Conservation (phyloP, 64 coral and sea anemone species). For the Porites lutea region DNA sequence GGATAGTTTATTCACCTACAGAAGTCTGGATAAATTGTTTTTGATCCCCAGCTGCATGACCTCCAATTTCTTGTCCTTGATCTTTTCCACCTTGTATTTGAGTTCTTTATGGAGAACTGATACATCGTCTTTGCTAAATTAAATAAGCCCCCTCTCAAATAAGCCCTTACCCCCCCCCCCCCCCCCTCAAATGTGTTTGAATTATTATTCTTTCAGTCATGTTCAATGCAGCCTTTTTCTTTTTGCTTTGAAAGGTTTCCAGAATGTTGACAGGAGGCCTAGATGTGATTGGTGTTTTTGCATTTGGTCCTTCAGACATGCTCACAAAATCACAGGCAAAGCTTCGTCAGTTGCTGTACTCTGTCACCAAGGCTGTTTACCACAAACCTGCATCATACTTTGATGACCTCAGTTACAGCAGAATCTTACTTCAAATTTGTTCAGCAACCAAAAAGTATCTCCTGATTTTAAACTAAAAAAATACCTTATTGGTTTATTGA, state of each 20-base stretch:
- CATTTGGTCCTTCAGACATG: constrained; percentile 72
- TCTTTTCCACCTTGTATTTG: no score
- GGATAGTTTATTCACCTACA: no score
- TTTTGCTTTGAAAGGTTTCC: constrained; percentile 43
- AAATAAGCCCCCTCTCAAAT: no score
- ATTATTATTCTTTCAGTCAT: no score
- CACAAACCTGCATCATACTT: constrained; percentile 57
- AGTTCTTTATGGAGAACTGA: no score
- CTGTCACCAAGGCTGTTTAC: constrained; percentile 40
- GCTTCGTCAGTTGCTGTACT: constrained; percentile 52
- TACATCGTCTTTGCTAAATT: no score
- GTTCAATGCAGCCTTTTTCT: background rate
- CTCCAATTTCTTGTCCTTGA: no score
- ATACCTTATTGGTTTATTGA: no score
- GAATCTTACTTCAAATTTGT: constrained; percentile 73
- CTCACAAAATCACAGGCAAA: constrained; percentile 52
- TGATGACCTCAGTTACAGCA: constrained; percentile 41
- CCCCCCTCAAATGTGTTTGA: no score
- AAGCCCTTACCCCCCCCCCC: no score
- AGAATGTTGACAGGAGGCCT: constrained; percentile 69
- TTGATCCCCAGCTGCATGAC: no score
- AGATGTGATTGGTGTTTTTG: constrained; percentile 63
- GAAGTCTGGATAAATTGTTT: no score
- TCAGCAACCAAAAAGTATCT: constrained; percentile 80
- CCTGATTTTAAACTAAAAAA: background rate